A percentile compares a stretch with the other conserved stretches of the same genome.
These are phyloP conservation scores for Orthochromis indermauri DNA, from an alignment of 2,113 vertebrate genomes.

Conservation along the genomic window DNA sequence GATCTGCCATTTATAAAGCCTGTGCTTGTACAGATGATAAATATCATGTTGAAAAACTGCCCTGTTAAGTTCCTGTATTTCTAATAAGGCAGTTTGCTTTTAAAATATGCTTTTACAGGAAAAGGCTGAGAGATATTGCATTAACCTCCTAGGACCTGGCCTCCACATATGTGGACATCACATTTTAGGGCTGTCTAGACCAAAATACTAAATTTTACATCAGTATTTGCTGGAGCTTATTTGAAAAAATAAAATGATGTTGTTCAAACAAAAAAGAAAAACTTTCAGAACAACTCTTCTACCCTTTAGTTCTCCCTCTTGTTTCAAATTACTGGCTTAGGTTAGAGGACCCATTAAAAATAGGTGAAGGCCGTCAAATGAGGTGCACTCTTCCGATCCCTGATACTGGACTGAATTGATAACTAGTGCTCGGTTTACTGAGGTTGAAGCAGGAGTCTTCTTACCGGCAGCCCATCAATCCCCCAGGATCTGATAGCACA, in stretches of 20 bases:
- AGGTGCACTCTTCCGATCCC: not conserved
- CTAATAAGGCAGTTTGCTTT: not conserved
- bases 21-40: not conserved
- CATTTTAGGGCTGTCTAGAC: not conserved
- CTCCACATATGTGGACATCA: not conserved
- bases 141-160: not conserved
- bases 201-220: not conserved
- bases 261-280: not conserved
- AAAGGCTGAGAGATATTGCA: not conserved
- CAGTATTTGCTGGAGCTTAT: not conserved
- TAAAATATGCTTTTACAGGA: not conserved
- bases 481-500: not conserved
- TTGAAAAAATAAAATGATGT: not conserved
- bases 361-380: not conserved
- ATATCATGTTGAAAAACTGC: conserved; percentile 19
- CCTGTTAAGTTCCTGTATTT: not conserved
- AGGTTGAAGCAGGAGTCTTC: not conserved
- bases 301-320: not conserved
- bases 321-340: not conserved
- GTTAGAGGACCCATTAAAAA: not conserved
- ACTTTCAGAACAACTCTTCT: not conserved
- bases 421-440: conserved; percentile 26
- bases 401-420: conserved; percentile 12
- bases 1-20: not conserved
- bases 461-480: conserved; percentile 15